Evolutionary conservation across 1,140 invertebrate species (phyloP).

Genomic region (Cherax quadricarinatus): DNA sequence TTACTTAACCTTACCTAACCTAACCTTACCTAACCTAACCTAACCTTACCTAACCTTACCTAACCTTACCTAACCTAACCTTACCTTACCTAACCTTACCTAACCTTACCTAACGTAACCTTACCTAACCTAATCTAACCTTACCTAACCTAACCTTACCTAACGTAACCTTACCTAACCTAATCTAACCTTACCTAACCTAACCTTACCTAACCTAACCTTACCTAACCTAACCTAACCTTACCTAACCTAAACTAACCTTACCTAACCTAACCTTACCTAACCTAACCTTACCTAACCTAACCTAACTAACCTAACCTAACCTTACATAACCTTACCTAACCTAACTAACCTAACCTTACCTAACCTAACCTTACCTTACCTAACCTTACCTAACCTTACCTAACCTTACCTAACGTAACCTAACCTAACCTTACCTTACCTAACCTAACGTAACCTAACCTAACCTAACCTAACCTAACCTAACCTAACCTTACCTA

Average conservation of each 20-base stretch:
- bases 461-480: no score
- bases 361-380: no score
- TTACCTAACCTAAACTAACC: background rate
- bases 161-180: background rate
- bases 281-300: no score
- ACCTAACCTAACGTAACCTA: no score
- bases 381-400: no score
- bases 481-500: no score
- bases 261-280: no score
- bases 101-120: constrained; percentile 36
- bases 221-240: no score
- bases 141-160: background rate
- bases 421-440: constrained; percentile 24
- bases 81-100: background rate
- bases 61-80: background rate
- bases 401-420: constrained; percentile 6
- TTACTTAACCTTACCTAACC: constrained; percentile 21
- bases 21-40: background rate
- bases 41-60: background rate
- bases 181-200: background rate
- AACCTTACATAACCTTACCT: no score
- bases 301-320: no score
- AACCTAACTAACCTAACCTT: no score
- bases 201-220: background rate
- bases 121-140: constrained; percentile 31